phyloP scores from a whole-genome alignment of 2,888 invertebrate species.

The Lordiphosa fenestrarum region DNA sequence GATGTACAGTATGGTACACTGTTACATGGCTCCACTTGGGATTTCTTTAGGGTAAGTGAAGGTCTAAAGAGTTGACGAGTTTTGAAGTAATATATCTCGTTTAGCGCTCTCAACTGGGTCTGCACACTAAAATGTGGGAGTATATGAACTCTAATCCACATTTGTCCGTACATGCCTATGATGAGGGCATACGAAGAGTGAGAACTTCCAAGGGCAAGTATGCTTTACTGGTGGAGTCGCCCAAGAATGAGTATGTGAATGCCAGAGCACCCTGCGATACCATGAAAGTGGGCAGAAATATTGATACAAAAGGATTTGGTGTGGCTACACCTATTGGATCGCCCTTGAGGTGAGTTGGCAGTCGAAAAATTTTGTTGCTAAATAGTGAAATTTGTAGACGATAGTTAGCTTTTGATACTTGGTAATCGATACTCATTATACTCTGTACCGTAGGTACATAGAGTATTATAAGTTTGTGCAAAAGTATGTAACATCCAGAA shows the following conservation, averaged over 20 bases:
- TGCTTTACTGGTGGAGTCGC: conserved; percentile 87
- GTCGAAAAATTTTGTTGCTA: too few species aligned
- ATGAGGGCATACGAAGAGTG: conserved; percentile 90
- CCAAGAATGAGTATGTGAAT: conserved; percentile 87
- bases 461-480: too few species aligned
- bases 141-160: conserved; percentile 94
- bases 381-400: too few species aligned
- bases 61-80: too few species aligned
- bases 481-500: too few species aligned
- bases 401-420: too few species aligned
- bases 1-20: conserved; percentile 96
- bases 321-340: conserved; percentile 96
- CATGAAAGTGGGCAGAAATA: conserved; percentile 93
- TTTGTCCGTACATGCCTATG: conserved; percentile 89
- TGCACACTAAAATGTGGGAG: conserved; percentile 96
- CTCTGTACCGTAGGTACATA: too few species aligned
- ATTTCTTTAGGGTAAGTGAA: conserved; percentile 86
- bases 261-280: conserved; percentile 96
- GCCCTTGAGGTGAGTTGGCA: conserved; percentile 87
- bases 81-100: neutral
- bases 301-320: conserved; percentile 96
- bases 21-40: conserved; percentile 89
- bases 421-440: too few species aligned
- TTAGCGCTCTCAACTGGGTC: conserved; percentile 91
- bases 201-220: conserved; percentile 90